A percentile compares a stretch with the other conserved stretches of the same genome.
Conservation (phyloP, 2,797 vertebrate genomes). For the Muraenolepis orangiensis region DNA sequence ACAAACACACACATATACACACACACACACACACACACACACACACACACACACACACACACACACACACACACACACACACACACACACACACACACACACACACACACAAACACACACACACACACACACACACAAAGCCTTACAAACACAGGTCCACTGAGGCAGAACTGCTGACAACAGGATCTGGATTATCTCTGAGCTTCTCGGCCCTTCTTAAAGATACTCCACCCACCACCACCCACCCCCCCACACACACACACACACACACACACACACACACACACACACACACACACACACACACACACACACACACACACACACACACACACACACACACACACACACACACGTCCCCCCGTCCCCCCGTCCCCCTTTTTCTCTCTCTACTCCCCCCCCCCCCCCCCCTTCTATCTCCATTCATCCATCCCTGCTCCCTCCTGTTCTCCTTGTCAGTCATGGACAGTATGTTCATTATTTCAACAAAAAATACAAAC, state of each 20-base stretch:
- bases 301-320: too few species aligned
- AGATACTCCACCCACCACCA: slow-evolving; percentile 27
- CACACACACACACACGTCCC: too few species aligned
- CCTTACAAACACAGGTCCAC: slow-evolving; percentile 24
- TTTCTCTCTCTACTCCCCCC: slow-evolving; percentile 2
- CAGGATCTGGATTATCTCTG: slow-evolving; percentile 55
- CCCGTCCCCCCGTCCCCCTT: slow-evolving; percentile 14
- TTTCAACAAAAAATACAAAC: neutral
- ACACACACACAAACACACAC: slow-evolving; percentile 1
- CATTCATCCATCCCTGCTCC: neutral
- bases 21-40: neutral
- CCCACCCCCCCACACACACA: neutral
- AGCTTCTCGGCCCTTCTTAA: slow-evolving; percentile 51
- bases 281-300: too few species aligned
- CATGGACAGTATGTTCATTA: neutral
- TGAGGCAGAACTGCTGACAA: slow-evolving; percentile 56
- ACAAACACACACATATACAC: slow-evolving; percentile 8
- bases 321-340: too few species aligned
- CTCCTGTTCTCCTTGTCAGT: neutral
- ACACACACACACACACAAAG: slow-evolving; percentile 21
- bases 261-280: too few species aligned
- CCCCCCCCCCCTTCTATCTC: neutral
- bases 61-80: slow-evolving; percentile 18
- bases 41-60: neutral
- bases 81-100: slow-evolving; percentile 1